Percentiles rank a stretch among this genome's conserved stretches.
These are phyloP conservation scores for Ashinkailepas kermadecensis DNA, from an alignment of 2,888 invertebrate species.

Conservation along the genomic window DNA sequence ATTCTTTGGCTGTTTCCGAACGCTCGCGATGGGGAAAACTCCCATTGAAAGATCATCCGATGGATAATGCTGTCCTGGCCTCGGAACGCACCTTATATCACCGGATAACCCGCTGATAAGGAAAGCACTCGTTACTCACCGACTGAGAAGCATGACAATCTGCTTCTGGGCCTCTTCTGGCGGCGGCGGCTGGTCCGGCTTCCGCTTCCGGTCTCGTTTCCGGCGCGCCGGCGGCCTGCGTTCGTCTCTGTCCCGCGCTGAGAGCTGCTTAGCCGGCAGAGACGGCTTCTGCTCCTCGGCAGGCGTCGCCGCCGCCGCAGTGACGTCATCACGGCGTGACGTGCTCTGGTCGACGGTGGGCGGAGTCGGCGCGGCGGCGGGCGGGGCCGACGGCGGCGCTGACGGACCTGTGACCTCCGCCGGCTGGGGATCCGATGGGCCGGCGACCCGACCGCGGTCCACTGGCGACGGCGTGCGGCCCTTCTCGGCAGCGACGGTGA, in stretches of 20 bases:
- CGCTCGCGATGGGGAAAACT: neutral
- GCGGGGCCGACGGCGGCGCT: neutral
- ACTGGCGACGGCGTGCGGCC: neutral
- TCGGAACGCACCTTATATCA: no score
- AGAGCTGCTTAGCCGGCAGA: conserved; percentile 19
- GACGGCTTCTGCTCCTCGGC: conserved; percentile 7
- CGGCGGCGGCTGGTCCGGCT: conserved; percentile 54
- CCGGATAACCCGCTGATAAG: no score
- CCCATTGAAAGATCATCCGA: neutral
- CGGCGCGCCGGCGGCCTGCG: conserved; percentile 10
- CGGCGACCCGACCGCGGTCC: neutral
- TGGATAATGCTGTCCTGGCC: no score
- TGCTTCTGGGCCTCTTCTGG: conserved; percentile 69
- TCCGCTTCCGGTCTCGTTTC: conserved; percentile 3
- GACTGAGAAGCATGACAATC: conserved; percentile 64
- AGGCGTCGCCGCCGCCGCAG: neutral
- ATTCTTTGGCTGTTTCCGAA: no score
- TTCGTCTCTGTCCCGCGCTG: conserved; percentile 12
- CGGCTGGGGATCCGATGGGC: neutral
- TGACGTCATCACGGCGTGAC: neutral
- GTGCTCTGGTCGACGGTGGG: no score
- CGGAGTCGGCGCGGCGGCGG: neutral
- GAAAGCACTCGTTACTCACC: conserved; percentile 46
- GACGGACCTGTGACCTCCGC: neutral
- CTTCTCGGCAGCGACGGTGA: neutral